phyloP scores from a whole-genome alignment of 2,113 vertebrate species.

The Gnathonemus echidnorhynchus region DNA sequence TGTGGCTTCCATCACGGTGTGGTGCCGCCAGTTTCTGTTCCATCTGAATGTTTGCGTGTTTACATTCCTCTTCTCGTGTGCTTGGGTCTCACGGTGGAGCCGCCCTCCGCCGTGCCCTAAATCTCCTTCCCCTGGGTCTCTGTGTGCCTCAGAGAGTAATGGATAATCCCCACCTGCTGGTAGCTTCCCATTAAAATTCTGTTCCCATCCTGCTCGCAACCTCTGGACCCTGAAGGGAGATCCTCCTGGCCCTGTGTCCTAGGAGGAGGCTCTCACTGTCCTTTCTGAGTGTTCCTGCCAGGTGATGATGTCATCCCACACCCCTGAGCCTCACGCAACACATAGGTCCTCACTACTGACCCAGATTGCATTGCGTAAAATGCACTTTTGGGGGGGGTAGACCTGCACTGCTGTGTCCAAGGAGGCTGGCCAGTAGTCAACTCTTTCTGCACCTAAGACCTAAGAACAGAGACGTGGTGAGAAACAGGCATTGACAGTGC shows the following conservation, averaged over 20 bases:
- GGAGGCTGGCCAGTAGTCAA: not conserved
- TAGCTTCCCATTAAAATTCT: constrained; percentile 15
- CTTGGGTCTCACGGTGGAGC: not conserved
- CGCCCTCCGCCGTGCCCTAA: not conserved
- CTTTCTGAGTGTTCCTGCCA: not conserved
- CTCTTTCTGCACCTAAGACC: not conserved
- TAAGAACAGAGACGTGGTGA: not conserved
- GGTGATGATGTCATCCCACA: not conserved
- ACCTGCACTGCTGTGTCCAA: not conserved
- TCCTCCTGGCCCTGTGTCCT: not conserved
- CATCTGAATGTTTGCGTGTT: not conserved
- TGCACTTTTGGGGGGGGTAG: not conserved
- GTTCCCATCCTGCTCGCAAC: not conserved
- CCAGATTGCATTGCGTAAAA: not conserved
- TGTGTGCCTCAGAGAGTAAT: not conserved
- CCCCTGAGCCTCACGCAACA: not conserved
- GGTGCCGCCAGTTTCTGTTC: not conserved
- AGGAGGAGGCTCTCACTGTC: not conserved
- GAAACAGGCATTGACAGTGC: not conserved
- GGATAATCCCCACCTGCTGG: constrained; percentile 10
- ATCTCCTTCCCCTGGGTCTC: not conserved
- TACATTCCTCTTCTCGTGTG: not conserved
- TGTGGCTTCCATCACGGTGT: not conserved
- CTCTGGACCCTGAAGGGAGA: constrained; percentile 14
- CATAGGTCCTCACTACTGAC: not conserved